Base-by-base conservation (phyloP, 2,888 invertebrate species). In the Megamerina dolium region DNA sequence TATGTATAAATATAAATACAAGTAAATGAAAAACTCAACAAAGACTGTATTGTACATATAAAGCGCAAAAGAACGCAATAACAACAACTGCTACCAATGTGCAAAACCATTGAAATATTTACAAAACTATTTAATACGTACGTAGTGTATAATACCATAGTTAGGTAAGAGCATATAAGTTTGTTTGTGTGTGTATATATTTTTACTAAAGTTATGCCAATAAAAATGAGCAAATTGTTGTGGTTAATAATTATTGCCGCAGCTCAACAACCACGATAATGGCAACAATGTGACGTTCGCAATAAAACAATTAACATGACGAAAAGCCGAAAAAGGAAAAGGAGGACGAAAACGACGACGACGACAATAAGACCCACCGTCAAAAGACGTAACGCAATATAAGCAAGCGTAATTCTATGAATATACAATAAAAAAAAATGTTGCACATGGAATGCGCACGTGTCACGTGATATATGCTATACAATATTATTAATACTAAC, bases 271-370 rank as follows among this genome's bases (percentile, higher is more conserved):
- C 16, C 33, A 44, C 12, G n/a, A 29, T 44, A 42, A 27, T 30
- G 41, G 33, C 37, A 44, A 52, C 49, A 45, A 54, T 18, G 16
- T 19, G 41, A 26, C n/a, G n/a, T n/a, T n/a, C n/a, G n/a, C 35
- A 49, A 48, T 41, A 38, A 50, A 57, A 53, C 61, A 63, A 61
- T 61, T 61, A 61, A 59, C 60, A 57, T 60, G 61, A 60, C 57
- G 54, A 57, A 63, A 59, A 53, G 58, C 53, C 53, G 61, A 60
- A 51, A n/a, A n/a, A n/a, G n/a, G n/a, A n/a, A n/a, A n/a, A n/a
- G n/a, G n/a, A n/a, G n/a, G n/a, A n/a, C n/a, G n/a, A n/a, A n/a
- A n/a, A n/a, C n/a, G n/a, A n/a, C n/a, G n/a, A n/a, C n/a, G n/a
- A n/a, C n/a, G n/a, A n/a, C n/a, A n/a, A n/a, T n/a, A 63, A 60